Evolutionary conservation across 2,888 invertebrate genomes (phyloP).

Genomic region (Heliothis peltigera): DNA sequence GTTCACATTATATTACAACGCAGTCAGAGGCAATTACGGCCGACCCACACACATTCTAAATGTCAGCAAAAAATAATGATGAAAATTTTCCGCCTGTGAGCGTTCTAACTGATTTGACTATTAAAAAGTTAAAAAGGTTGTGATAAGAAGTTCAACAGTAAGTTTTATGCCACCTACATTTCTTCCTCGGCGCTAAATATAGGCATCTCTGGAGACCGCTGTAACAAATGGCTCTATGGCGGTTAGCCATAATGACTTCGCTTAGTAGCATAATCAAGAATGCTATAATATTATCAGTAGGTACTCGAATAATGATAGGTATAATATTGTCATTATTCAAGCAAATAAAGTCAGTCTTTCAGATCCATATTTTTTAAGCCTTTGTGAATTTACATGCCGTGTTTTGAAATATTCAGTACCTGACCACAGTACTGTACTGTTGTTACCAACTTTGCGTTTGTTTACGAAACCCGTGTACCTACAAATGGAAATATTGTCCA

Average conservation of each 20-base stretch:
- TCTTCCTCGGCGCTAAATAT: conserved; percentile 9
- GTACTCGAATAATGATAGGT: conserved; percentile 13
- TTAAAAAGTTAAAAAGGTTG: conserved; percentile 9
- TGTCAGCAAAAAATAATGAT: neutral
- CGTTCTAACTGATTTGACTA: conserved; percentile 15
- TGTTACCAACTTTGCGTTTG: neutral
- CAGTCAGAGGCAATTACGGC: neutral
- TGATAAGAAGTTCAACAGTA: conserved; percentile 2
- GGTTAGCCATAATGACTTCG: conserved; percentile 20
- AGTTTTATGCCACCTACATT: conserved; percentile 11
- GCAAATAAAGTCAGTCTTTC: conserved; percentile 26
- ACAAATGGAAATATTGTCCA: neutral
- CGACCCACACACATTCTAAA: conserved; percentile 21
- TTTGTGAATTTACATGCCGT: neutral
- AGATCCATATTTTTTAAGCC: conserved; percentile 11
- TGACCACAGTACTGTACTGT: neutral
- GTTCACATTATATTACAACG: too few species aligned
- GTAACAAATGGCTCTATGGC: conserved; percentile 21
- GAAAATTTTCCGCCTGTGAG: neutral
- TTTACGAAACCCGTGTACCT: neutral
- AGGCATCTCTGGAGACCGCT: conserved; percentile 16
- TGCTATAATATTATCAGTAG: conserved; percentile 26
- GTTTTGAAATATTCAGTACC: conserved; percentile 12
- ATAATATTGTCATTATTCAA: conserved; percentile 28
- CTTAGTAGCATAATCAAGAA: conserved; percentile 34